Percentiles rank a stretch among this genome's conserved stretches.
Evolutionary conservation across 2,888 invertebrate genomes (phyloP).

Genomic region (Synanthedon tipuliformis): DNA sequence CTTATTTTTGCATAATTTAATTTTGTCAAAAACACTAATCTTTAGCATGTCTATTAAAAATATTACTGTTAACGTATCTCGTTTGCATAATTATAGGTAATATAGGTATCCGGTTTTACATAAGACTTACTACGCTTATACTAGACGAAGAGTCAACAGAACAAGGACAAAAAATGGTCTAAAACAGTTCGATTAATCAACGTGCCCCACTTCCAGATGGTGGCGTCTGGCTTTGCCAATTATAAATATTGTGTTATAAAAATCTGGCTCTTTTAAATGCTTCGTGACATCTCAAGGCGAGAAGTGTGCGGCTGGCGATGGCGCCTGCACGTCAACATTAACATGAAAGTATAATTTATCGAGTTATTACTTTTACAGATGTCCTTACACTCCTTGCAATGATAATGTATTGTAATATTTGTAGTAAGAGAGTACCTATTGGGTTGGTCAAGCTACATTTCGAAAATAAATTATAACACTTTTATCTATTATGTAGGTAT

Average conservation of each 20-base stretch:
- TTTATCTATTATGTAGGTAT: too few relatives aligned
- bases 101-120: constrained; percentile 22
- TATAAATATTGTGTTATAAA: constrained; percentile 19
- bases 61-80: constrained; percentile 1
- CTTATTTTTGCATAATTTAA: too few relatives aligned
- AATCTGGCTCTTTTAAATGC: constrained; percentile 44
- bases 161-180: constrained; percentile 27
- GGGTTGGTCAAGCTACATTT: too few relatives aligned
- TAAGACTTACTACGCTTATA: constrained; percentile 19
- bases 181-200: constrained; percentile 31
- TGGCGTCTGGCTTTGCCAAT: constrained; percentile 47
- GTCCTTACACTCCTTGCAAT: constrained; percentile 17
- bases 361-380: constrained; percentile 55
- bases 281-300: constrained; percentile 48
- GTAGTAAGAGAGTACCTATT: too few relatives aligned
- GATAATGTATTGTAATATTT: too few relatives aligned
- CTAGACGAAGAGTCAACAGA: constrained; percentile 20
- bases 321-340: constrained; percentile 23
- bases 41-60: too few relatives aligned
- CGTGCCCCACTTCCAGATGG: constrained; percentile 21
- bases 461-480: too few relatives aligned
- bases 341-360: constrained; percentile 3
- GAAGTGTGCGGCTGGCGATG: constrained; percentile 21
- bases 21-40: too few relatives aligned
- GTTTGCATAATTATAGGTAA: constrained; percentile 27